Evolutionary conservation across 2,797 vertebrate genomes (phyloP), one percentile per base, ranked within the genome.

Genomic region (Coreius guichenoti): DNA sequence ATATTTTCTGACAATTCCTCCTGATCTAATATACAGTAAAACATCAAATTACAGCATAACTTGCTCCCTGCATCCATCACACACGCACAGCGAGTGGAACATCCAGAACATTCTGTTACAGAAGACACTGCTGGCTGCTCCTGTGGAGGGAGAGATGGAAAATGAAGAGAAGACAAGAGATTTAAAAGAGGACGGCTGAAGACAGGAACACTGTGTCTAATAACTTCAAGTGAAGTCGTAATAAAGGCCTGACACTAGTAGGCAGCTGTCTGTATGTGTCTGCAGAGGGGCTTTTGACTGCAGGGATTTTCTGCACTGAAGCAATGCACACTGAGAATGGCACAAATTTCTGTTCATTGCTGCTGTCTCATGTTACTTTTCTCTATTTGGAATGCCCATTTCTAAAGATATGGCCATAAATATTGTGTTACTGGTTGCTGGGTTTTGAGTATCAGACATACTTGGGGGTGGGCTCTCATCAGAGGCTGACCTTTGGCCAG

Each of bases 121-220:
- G 45, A 84, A 72, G 69, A 83, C 7, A 33, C 61, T 51, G 89
- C 86, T 78, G 87, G 33, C 74, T 65, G 81, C 67, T 70, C 86
- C 85, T 31, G 86, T 29, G 75, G 78, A 88, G 91, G 74, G 83
- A 82, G 91, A 29, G 58, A 67, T 4, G 33, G 72, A 67, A 76
- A 79, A 56, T 69, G 19, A 78, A 70, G 51, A 58, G 65, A 56
- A 58, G 51, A 69, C 65, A 49, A 78, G 33, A 78, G 65, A 61
- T 72, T 70, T 70, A 79, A 78, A 65, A 45, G 51, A 79, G 36
- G 68, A 84, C 2, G 4, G 12, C 23, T 47, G 39, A 84, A 70
- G 67, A 45, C 39, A 72, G 67, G 75, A 84, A 79, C 76, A 72
- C 49, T 17, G 63, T 78, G 83, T 69, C 65, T 84, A 79, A 84